phyloP scores from a whole-genome alignment of 2,113 vertebrate genomes.

The Pygoscelis antarcticus region DNA sequence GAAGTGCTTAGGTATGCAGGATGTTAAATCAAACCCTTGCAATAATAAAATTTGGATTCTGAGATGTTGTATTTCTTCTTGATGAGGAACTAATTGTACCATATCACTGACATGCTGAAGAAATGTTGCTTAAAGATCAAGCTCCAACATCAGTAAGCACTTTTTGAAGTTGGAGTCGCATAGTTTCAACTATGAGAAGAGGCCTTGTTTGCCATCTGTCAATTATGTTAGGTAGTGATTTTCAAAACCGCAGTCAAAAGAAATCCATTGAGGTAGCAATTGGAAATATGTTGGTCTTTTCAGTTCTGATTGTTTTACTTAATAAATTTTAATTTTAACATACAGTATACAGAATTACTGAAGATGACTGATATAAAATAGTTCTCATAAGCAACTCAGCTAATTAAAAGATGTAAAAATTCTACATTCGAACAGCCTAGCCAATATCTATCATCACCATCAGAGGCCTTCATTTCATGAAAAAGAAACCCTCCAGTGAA shows the following conservation, averaged over 20 bases:
- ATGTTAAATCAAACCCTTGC: conserved; percentile 37
- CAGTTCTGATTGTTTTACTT: not conserved
- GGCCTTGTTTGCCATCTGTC: not conserved
- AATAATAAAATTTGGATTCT: conserved; percentile 29
- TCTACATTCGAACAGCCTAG: not conserved
- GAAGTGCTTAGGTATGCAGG: conserved; percentile 12
- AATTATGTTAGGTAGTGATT: not conserved
- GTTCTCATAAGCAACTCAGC: not conserved
- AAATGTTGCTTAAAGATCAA: conserved; percentile 12
- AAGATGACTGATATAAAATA: not conserved
- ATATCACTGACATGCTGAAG: not conserved
- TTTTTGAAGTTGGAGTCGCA: not conserved
- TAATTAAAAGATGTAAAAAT: conserved; percentile 16
- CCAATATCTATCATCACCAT: not conserved
- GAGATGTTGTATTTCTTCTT: conserved; percentile 25
- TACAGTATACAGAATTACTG: not conserved
- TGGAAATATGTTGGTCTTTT: not conserved
- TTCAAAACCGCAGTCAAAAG: not conserved
- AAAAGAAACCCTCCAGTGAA: not conserved
- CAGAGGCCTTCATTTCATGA: not conserved
- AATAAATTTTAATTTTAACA: conserved; percentile 6
- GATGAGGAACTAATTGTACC: conserved; percentile 47
- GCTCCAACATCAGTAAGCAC: not conserved
- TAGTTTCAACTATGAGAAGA: not conserved
- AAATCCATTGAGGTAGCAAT: not conserved